Percentiles rank a stretch among this genome's conserved stretches.
phyloP scores from a whole-genome alignment of 2,888 invertebrate genomes.

The Monopis laevigella region DNA sequence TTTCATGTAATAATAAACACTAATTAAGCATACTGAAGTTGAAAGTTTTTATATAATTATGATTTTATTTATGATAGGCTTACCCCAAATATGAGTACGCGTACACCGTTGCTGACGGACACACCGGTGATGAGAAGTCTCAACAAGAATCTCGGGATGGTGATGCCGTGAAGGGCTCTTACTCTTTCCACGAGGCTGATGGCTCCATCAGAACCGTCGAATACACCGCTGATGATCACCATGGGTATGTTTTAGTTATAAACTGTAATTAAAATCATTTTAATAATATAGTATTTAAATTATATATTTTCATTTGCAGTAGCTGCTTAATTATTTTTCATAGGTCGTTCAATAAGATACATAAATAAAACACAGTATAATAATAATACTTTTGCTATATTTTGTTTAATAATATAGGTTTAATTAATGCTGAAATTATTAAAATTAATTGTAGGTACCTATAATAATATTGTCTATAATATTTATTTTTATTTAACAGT shows the following conservation, averaged over 20 bases:
- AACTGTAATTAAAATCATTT: no score
- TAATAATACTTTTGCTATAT: no score
- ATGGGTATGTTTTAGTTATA: conserved; percentile 28
- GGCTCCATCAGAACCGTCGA: conserved; percentile 64
- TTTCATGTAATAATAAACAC: background rate
- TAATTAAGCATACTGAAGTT: background rate
- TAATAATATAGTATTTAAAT: no score
- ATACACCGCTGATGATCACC: conserved; percentile 63
- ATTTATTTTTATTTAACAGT: background rate
- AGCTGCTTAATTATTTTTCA: no score
- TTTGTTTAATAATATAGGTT: no score
- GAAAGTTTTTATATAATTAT: background rate
- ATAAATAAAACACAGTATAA: no score
- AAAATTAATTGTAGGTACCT: no score
- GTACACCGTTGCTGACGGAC: conserved; percentile 64
- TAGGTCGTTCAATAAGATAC: no score
- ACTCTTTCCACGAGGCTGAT: conserved; percentile 64
- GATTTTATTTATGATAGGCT: conserved; percentile 26
- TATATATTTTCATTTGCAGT: no score
- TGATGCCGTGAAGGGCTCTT: conserved; percentile 62
- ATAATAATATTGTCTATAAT: background rate
- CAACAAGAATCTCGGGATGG: conserved; percentile 63
- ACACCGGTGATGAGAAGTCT: conserved; percentile 66
- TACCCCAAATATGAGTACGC: conserved; percentile 59
- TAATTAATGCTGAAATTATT: no score